Evolutionary conservation across 1,140 invertebrate species (phyloP).

Genomic region (Vanessa tameamea): DNA sequence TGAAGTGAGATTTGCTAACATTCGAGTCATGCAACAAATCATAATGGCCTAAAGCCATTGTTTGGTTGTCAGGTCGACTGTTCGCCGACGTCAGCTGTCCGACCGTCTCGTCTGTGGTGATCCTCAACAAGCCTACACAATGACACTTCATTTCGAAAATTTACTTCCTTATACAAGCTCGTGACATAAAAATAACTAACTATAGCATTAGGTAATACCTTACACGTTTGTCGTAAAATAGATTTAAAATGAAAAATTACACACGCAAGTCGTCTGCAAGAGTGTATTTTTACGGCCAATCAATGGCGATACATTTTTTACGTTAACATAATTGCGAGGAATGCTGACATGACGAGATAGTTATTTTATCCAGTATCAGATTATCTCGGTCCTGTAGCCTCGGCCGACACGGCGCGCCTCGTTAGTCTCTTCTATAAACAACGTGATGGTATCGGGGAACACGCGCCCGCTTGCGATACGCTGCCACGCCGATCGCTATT

Average conservation of each 20-base stretch:
- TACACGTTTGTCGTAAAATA: neutral
- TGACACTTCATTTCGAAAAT: conserved; percentile 1
- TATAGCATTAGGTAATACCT: neutral
- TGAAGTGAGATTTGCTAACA: conserved; percentile 23
- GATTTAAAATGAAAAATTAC: conserved; percentile 2
- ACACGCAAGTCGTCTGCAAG: neutral
- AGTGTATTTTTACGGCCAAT: conserved; percentile 1
- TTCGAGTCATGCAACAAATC: conserved; percentile 26
- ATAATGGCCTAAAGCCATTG: conserved; percentile 34
- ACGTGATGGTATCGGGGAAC: conserved; percentile 32
- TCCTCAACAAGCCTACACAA: neutral
- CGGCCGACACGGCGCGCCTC: conserved; percentile 52
- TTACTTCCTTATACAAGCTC: neutral
- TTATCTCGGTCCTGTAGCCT: conserved; percentile 47
- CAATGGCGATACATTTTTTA: conserved; percentile 19
- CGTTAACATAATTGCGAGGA: conserved; percentile 39
- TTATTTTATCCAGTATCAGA: conserved; percentile 52
- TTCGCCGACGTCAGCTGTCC: conserved; percentile 46
- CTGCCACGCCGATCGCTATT: conserved; percentile 20
- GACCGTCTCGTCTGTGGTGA: conserved; percentile 22
- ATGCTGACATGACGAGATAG: conserved; percentile 50
- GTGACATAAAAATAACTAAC: neutral
- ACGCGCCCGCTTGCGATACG: conserved; percentile 37
- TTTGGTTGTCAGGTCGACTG: conserved; percentile 50
- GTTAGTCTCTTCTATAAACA: conserved; percentile 70